Conservation (phyloP, 2,888 invertebrate genomes). For the Chymomyza caudatula region DNA sequence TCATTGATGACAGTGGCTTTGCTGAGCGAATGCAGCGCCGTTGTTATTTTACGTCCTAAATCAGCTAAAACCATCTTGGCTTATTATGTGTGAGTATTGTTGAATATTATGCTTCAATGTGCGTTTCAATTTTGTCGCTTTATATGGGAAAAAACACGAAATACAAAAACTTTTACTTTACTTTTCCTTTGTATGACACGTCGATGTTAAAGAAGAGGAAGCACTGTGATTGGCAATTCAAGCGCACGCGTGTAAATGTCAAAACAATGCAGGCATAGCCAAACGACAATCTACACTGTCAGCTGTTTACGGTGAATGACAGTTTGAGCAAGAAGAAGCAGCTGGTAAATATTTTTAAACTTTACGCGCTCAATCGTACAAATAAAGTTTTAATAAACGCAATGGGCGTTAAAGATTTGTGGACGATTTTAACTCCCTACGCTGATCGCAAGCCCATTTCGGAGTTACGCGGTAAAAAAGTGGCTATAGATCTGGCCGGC, state of each 20-base stretch:
- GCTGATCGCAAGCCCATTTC: conserved; percentile 87
- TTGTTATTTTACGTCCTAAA: conserved; percentile 99
- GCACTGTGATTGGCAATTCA: conserved; percentile 22
- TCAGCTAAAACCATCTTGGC: conserved; percentile 98
- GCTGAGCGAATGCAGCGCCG: conserved; percentile 97
- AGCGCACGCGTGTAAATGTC: conserved; percentile 27
- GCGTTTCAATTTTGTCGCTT: conserved; percentile 32
- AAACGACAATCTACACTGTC: background rate
- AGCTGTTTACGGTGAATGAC: background rate
- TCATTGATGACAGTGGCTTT: conserved; percentile 99
- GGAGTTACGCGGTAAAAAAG: conserved; percentile 87
- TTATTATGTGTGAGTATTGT: conserved; percentile 19
- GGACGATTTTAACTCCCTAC: conserved; percentile 88
- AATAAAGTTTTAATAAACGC: conserved; percentile 12
- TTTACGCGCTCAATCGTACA: conserved; percentile 17
- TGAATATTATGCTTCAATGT: conserved; percentile 37
- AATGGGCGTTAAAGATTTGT: conserved; percentile 94
- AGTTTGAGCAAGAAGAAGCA: background rate
- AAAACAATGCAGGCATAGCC: conserved; percentile 22
- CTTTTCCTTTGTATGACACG: conserved; percentile 34
- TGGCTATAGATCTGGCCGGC: conserved; percentile 93
- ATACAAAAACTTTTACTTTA: conserved; percentile 29
- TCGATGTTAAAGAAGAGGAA: conserved; percentile 40
- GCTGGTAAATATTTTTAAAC: conserved; percentile 12
- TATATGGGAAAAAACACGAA: conserved; percentile 11